These are phyloP conservation scores for Drosophila pseudotalamancana DNA, from an alignment of 2,888 invertebrate genomes.

Conservation along the genomic window DNA sequence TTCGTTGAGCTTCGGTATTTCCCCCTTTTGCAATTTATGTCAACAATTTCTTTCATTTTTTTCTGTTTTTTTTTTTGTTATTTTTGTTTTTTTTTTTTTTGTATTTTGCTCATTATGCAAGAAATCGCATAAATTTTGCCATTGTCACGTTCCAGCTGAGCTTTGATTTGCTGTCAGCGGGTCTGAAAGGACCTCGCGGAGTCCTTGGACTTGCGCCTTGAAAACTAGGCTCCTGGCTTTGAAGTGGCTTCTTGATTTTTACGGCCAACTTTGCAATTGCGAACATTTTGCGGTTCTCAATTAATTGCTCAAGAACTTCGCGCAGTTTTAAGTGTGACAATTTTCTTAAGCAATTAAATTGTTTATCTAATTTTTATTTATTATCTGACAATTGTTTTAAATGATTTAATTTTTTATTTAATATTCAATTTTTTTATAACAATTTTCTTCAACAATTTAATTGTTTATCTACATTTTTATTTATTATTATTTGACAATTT, in stretches of 20 bases:
- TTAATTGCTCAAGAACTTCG: constrained; percentile 6
- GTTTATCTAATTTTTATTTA: too few relatives aligned
- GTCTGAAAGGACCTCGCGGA: neutral
- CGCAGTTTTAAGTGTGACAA: too few relatives aligned
- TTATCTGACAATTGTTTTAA: too few relatives aligned
- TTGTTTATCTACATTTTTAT: too few relatives aligned
- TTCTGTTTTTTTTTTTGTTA: constrained; percentile 8
- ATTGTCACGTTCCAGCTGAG: constrained; percentile 42
- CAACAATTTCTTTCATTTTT: neutral
- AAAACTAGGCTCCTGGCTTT: neutral
- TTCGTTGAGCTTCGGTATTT: constrained; percentile 17
- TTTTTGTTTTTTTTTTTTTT: neutral
- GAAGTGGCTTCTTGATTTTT: neutral
- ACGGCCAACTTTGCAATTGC: neutral
- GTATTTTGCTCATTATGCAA: constrained; percentile 38
- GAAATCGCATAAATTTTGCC: constrained; percentile 42
- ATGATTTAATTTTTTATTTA: too few relatives aligned
- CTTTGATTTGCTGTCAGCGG: constrained; percentile 7
- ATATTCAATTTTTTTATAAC: too few relatives aligned
- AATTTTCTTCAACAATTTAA: too few relatives aligned
- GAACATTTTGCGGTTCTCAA: constrained; percentile 6
- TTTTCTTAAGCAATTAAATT: too few relatives aligned
- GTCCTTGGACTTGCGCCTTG: constrained; percentile 8
- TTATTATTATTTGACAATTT: too few relatives aligned
- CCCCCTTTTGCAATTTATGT: constrained; percentile 23